These are phyloP conservation scores for Lagodon rhomboides DNA, from an alignment of 2,797 vertebrate species.

Conservation along the genomic window DNA sequence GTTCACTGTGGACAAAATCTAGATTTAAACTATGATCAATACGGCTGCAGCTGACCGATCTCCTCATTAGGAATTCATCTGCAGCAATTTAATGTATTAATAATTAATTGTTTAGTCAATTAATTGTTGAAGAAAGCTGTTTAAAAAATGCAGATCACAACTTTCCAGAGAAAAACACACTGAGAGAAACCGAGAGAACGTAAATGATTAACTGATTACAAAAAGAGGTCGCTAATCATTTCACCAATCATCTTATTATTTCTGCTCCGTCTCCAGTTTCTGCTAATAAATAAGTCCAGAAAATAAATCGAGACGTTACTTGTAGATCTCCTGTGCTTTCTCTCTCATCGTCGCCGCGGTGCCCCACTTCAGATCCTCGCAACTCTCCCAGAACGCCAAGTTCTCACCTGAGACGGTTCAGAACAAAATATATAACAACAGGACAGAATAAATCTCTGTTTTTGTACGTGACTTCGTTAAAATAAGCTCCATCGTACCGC, in stretches of 20 bases:
- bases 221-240: neutral
- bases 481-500: constrained; percentile 83
- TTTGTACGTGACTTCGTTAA: neutral
- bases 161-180: no score
- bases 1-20: no score
- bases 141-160: no score
- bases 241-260: neutral
- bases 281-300: no score
- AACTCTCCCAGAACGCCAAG: constrained; percentile 97
- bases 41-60: no score
- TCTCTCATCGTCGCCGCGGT: constrained; percentile 95
- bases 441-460: neutral
- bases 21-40: no score
- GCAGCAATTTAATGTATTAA: no score
- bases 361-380: constrained; percentile 97
- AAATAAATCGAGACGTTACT: constrained; percentile 83
- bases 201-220: neutral
- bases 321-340: constrained; percentile 98
- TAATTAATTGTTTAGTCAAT: no score
- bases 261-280: neutral
- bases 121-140: no score
- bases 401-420: constrained; percentile 90
- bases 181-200: no score
- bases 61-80: no score
- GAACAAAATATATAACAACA: neutral